Percentiles rank a stretch among this genome's conserved stretches.
These are phyloP conservation scores for Dicaeum eximium DNA, from an alignment of 2,113 vertebrate genomes.

Conservation along the genomic window DNA sequence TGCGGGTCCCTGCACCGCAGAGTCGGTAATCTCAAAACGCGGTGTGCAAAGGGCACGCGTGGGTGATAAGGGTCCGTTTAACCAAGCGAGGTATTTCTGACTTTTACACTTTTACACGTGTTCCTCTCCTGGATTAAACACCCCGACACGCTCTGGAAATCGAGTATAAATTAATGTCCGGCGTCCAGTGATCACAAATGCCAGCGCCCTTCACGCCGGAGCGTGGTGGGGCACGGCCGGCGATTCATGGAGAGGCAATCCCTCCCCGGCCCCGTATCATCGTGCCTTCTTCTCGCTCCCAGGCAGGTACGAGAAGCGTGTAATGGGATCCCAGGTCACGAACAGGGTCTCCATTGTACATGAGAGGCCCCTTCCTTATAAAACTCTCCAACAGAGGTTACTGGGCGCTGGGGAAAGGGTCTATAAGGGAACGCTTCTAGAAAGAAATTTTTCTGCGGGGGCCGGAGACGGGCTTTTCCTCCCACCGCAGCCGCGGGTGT, in stretches of 20 bases:
- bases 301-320: conserved; percentile 8
- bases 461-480: not conserved
- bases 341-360: conserved; percentile 42
- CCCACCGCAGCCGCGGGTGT: not conserved
- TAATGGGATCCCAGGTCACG: conserved; percentile 27
- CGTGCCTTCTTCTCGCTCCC: not conserved
- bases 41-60: not conserved
- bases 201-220: not conserved
- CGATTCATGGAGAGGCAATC: not conserved
- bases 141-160: not conserved
- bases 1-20: not conserved
- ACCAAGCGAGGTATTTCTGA: not conserved
- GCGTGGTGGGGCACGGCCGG: not conserved
- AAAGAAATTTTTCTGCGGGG: not conserved
- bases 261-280: not conserved
- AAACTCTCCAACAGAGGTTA: not conserved
- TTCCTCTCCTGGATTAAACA: not conserved
- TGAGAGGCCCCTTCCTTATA: conserved; percentile 10
- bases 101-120: not conserved
- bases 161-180: not conserved
- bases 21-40: not conserved
- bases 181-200: not conserved
- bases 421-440: not conserved
- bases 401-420: not conserved
- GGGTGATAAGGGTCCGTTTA: not conserved